Evolutionary conservation across 2,888 invertebrate genomes (phyloP), one percentile per base, ranked within the genome.

Genomic region (Diachrysia chrysitis): DNA sequence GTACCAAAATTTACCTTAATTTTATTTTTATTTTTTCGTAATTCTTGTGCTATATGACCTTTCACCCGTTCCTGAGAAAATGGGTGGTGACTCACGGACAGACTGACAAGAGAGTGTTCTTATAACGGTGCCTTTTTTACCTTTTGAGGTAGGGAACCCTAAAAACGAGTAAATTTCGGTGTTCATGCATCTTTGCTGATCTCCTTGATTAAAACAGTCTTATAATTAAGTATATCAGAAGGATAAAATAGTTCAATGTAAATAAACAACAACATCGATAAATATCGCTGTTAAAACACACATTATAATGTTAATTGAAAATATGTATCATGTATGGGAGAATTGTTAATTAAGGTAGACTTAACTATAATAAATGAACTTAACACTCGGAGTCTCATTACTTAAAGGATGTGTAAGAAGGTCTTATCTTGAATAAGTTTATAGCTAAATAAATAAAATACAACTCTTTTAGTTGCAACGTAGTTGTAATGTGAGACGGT

Each of bases 241-340:
- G n/a, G n/a, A n/a, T n/a, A n/a, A n/a, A n/a, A 48, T 9, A 17
- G 9, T 7, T 7, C 0, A 46, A 10, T 10, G 2, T 10, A 21
- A 51, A 51, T 12, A 12, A 1, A 37, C 37, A 57, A 21, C 54
- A 21, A 6, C 17, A 42, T 58, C 23, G 37, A 58, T 58, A 37
- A 19, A 21, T 58, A 58, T 58, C 57, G 5, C 12, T 21, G 57
- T 21, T 58, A 58, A 56, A 51, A 51, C n/a, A 17, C 21, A 19
- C 48, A 62, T 56, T 57, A 57, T 17, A 56, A 32, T 29, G 42
- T 71, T 67, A 68, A 71, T 71, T 68, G 59, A 67, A 65, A 66
- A 68, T 21, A 63, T 65, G 54, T 63, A 68, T 71, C 68, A 68
- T 65, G 67, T 71, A 62, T 66, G 68, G 63, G 63, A 68, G 59